Base-by-base conservation (phyloP, 2,113 vertebrate species). In the Rhinoderma darwinii region DNA sequence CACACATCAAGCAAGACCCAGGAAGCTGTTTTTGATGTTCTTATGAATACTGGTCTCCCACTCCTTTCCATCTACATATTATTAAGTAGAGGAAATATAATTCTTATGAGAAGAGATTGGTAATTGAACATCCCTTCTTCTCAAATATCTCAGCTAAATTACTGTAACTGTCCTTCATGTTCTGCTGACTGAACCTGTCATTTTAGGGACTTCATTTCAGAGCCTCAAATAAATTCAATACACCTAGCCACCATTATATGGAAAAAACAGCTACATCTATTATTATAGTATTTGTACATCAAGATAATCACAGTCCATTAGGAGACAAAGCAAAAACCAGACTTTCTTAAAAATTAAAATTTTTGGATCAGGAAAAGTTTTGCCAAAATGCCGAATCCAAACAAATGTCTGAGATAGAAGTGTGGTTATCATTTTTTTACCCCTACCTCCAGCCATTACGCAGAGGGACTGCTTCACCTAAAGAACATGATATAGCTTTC, bases 11-110 rank as follows among this genome's bases (percentile, higher is more conserved):
- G 70, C 51, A 27, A 70, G 15, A 80, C 37, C 35, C 61, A 25
- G 77, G 47, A 86, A 82, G 37, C 30, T 47, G 78, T 43, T 41
- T 56, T 32, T 87, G 66, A 82, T 87, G 78, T 82, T 82, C 51
- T 74, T 41, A 10, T 72, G 35, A 87, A 72, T 51, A 74, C n/a
- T 68, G 27, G 10, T 56, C 85, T 32, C 78, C 78, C 68, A 74
- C 85, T 59, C 66, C 43, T 43, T 15, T 56, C 82, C 12, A 30
- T 59, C 51, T 75, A 75, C 50, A 61, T 75, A 54, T 30, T 37
- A 54, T 84, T 61, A 83, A 51, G 27, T 8, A 32, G 63, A 41
- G 43, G 37, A 83, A 83, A 84, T 43, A 11, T 22, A 75, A 39
- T 75, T 43, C 50, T 56, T 82, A 81, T 35, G 39, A 51, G 27